Percentiles rank a stretch among this genome's conserved stretches.
Conservation (phyloP, 2,888 invertebrate species). For the Omphaloscelis lunosa region DNA sequence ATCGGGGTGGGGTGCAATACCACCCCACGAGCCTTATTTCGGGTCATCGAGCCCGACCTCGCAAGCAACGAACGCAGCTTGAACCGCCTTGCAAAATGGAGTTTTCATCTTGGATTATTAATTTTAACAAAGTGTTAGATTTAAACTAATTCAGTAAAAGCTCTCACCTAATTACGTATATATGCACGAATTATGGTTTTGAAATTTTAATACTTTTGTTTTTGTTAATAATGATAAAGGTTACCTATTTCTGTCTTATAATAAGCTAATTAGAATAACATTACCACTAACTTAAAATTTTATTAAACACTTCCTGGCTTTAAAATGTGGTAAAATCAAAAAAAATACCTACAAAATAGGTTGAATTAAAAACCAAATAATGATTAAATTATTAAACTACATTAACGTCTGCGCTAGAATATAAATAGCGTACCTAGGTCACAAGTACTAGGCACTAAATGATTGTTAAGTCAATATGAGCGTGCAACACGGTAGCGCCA, state of each 20-base stretch:
- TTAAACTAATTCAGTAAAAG: slow-evolving; percentile 72
- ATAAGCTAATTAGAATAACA: neutral
- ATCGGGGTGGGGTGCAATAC: slow-evolving; percentile 80
- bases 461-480: slow-evolving; percentile 69
- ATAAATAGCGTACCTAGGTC: slow-evolving; percentile 52
- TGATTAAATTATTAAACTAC: slow-evolving; percentile 50
- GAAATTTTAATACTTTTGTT: neutral
- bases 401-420: slow-evolving; percentile 38
- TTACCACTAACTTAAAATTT: neutral
- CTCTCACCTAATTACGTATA: slow-evolving; percentile 63
- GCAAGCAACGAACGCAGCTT: slow-evolving; percentile 83
- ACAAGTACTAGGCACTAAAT: slow-evolving; percentile 53
- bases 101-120: slow-evolving; percentile 86
- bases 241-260: neutral
- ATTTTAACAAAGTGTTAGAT: slow-evolving; percentile 80
- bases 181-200: slow-evolving; percentile 44
- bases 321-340: neutral
- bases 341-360: neutral
- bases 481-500: slow-evolving; percentile 66
- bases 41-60: slow-evolving; percentile 89
- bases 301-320: neutral
- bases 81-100: slow-evolving; percentile 86
- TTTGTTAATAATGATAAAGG: neutral
- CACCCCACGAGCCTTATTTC: slow-evolving; percentile 88
- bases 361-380: slow-evolving; percentile 21